Evolutionary conservation across 2,888 invertebrate genomes (phyloP), one percentile per base, ranked within the genome.

Genomic region (Synergus itoensis): DNA sequence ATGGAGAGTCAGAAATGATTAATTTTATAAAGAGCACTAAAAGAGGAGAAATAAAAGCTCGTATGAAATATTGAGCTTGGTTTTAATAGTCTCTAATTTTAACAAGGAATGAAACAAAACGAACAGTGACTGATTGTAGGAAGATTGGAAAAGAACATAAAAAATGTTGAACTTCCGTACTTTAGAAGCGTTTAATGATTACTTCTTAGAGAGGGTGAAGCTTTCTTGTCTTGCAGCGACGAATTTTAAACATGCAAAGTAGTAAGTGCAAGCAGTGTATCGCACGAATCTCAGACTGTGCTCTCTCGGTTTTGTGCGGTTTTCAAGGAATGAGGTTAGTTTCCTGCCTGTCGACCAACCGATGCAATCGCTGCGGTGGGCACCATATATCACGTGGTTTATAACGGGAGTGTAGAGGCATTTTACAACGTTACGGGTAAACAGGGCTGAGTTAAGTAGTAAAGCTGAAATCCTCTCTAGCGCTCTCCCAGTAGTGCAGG

Each of bases 381-480:
- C 83, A 83, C 87, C 86, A 87, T 89, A 89, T 89, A 88, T 90
- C 88, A 89, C 86, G 85, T 86, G 86, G 87, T 90, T 90, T 88
- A 89, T 88, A 89, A 88, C 88, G 84, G 78, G 85, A 77, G 77
- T 76, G 81, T 84, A 84, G 84, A 83, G n/a, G 81, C 81, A 81
- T 81, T 85, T 86, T 84, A 83, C 83, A 83, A 79, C 84, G 85
- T 90, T 87, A 87, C 87, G 84, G 84, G 86, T 87, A 89, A 88
- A 87, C 87, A 87, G 87, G 84, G 81, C 80, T 82, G 83, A 86
- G 86, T 87, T 88, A 87, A 88, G 89, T 88, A 88, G 87, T 84
- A 84, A 86, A 80, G 79, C 67, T 80, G 40, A 63, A 80, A 69
- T 73, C 43, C 62, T 77, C 81, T 67, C 65, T 80, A 79, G 77